Percentiles rank a stretch among this genome's conserved stretches.
phyloP scores from a whole-genome alignment of 2,888 invertebrate species.

The Troides helena region DNA sequence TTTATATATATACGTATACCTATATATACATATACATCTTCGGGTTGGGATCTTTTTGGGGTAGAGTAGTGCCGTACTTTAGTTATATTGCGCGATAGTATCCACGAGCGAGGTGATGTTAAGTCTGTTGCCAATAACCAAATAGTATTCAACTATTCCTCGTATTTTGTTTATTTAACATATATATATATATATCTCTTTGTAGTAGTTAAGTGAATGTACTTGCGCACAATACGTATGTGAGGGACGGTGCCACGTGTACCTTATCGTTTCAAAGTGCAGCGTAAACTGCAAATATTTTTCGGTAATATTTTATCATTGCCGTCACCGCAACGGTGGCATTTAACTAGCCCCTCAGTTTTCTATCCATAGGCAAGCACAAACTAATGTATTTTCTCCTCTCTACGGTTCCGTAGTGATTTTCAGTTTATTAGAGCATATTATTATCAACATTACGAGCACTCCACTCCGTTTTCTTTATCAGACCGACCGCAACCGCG shows the following conservation, averaged over 20 bases:
- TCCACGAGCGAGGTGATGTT: conserved; percentile 39
- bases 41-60: conserved; percentile 34
- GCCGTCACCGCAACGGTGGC: conserved; percentile 50
- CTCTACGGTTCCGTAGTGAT: conserved; percentile 55
- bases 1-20: neutral
- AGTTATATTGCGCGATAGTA: conserved; percentile 53
- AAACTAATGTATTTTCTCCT: conserved; percentile 50
- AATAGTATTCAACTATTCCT: conserved; percentile 71
- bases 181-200: conserved; percentile 50
- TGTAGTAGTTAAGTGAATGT: conserved; percentile 67
- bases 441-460: conserved; percentile 58
- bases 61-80: conserved; percentile 45
- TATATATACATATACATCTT: conserved; percentile 22
- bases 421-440: conserved; percentile 51
- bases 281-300: conserved; percentile 68
- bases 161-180: conserved; percentile 26
- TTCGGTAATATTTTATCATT: conserved; percentile 69
- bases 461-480: conserved; percentile 41
- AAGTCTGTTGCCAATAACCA: conserved; percentile 72
- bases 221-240: conserved; percentile 69
- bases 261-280: conserved; percentile 51
- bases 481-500: conserved; percentile 50
- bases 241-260: conserved; percentile 48
- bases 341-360: conserved; percentile 69
- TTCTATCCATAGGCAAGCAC: conserved; percentile 62